Base-by-base conservation (phyloP, 2,113 vertebrate genomes). In the Todiramphus chloris region DNA sequence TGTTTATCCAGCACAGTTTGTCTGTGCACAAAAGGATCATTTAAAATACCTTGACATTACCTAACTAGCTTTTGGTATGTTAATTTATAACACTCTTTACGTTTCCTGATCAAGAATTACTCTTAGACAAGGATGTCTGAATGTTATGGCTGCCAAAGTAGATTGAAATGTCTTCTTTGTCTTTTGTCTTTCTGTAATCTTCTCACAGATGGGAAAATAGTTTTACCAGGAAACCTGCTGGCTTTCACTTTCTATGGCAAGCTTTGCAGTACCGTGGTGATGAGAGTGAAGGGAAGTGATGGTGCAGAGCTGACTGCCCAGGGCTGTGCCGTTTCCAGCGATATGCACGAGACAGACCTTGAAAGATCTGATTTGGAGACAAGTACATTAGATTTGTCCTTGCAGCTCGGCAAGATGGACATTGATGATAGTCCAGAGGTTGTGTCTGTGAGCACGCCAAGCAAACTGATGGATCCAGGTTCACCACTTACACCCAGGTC, bases 141-240 rank as follows among this genome's bases (percentile, higher is more conserved):
- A 13, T 46, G 25, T 44, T 78, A 31, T 7, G 77, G 30, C 51
- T 83, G 63, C 39, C 44, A 58, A 81, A 87, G n/a, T 31, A 79
- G 39, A 67, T 37, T 53, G 25, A 85, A 31, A 30, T 76, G 6
- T 73, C 10, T 5, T 63, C 10, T 30, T 67, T 62, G 16, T n/a
- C 6, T 39, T 66, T 39, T 48, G 9, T 25, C 11, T 39, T 53
- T 64, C 48, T 59, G 18, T 41, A 19, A 62, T 89, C 67, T 33
- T 95, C 31, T 96, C 62, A 11, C 77, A 99, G 99, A 98, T 87
- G 98, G 98, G 21, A 99, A 98, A 78, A 93, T 99, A 43, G 56
- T 99, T 64, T 97, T 99, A 44, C 99, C 99, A 5, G 99, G 99
- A 89, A 99, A 98, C 68, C 81, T 97, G 11, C 86, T 99, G 64